Evolutionary conservation across 1,140 invertebrate genomes (phyloP).

Genomic region (Heliconius eleuchia): DNA sequence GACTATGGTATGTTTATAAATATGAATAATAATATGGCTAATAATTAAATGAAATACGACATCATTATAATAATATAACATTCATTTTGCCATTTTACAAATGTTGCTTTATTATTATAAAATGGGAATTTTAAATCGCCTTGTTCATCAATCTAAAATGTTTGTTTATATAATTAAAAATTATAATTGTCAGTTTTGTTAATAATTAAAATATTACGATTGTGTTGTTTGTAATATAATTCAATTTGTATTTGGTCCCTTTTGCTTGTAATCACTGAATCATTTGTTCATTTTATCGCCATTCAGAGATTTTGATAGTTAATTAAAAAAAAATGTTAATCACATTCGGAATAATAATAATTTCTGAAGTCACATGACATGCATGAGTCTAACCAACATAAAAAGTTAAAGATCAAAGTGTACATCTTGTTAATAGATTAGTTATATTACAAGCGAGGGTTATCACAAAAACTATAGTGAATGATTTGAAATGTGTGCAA

Average conservation of each 20-base stretch:
- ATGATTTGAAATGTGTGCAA: constrained; percentile 31
- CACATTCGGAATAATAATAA: constrained; percentile 62
- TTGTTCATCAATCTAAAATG: constrained; percentile 51
- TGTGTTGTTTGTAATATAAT: constrained; percentile 50
- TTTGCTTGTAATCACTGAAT: constrained; percentile 78
- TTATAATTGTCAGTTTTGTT: constrained; percentile 67
- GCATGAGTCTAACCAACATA: constrained; percentile 40
- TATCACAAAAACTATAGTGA: constrained; percentile 66
- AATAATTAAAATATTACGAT: constrained; percentile 63
- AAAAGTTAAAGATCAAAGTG: constrained; percentile 5
- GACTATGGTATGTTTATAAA: constrained; percentile 80
- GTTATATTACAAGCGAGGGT: constrained; percentile 81
- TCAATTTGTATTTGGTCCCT: constrained; percentile 76
- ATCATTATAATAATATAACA: constrained; percentile 56
- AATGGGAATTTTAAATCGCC: constrained; percentile 55
- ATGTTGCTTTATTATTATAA: constrained; percentile 56
- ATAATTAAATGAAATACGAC: constrained; percentile 74
- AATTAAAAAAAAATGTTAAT: constrained; percentile 65
- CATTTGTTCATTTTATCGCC: constrained; percentile 48
- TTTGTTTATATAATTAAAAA: constrained; percentile 45
- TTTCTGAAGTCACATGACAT: constrained; percentile 52
- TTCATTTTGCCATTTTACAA: constrained; percentile 36
- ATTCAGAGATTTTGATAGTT: constrained; percentile 63
- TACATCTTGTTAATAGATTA: constrained; percentile 75
- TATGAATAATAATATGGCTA: constrained; percentile 73